Percentiles rank a stretch among this genome's conserved stretches.
Conservation (phyloP, 2,113 vertebrate species). For the Origma solitaria region DNA sequence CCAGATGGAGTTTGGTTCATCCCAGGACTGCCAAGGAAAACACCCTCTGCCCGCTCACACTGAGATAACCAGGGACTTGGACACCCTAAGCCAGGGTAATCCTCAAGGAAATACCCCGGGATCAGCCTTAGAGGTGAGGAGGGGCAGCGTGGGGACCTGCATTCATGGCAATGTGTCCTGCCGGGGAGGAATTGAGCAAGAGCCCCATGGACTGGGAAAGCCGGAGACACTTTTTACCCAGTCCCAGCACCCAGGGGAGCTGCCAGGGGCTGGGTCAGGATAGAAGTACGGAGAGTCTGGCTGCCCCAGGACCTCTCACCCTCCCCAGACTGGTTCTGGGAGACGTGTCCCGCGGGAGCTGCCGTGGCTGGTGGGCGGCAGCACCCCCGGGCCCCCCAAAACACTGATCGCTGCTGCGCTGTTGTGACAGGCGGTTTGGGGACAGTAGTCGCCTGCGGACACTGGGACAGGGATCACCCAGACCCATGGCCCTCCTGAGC, state of each 20-base stretch:
- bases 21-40: background rate
- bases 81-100: background rate
- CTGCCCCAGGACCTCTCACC: background rate
- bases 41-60: rapidly evolving
- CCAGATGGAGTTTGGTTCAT: background rate
- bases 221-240: background rate
- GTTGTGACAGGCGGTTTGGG: background rate
- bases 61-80: background rate
- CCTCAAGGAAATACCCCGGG: background rate
- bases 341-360: no score
- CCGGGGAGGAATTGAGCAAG: background rate
- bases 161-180: background rate
- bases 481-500: background rate
- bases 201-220: background rate
- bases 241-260: background rate
- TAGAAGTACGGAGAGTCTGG: background rate
- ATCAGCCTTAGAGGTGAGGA: background rate
- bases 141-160: background rate
- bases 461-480: background rate
- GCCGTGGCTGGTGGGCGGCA: background rate
- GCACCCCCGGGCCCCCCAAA: background rate
- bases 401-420: background rate
- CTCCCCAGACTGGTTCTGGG: background rate
- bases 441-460: background rate
- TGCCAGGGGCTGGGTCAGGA: background rate